These are phyloP conservation scores for Mesopsocus fuscifrons DNA, from an alignment of 2,888 invertebrate species.

Conservation along the genomic window DNA sequence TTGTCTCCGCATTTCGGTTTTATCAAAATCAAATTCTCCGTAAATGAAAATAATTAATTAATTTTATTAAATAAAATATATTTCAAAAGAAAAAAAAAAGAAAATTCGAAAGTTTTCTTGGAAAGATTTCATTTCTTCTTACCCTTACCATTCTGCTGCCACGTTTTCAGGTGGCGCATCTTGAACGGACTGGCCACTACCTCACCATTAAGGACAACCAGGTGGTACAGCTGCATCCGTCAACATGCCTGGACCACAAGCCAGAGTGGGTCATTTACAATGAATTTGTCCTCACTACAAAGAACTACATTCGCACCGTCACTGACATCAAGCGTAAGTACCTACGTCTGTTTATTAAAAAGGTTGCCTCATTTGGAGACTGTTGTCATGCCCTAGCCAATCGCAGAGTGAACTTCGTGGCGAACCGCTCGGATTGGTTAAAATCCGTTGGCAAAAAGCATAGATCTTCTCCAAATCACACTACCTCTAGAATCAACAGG, in stretches of 20 bases:
- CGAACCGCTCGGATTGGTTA: too few species aligned
- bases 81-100: too few species aligned
- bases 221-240: slow-evolving; percentile 95
- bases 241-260: slow-evolving; percentile 97
- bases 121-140: too few species aligned
- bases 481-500: too few species aligned
- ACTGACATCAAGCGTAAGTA: slow-evolving; percentile 94
- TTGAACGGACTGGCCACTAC: slow-evolving; percentile 96
- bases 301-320: slow-evolving; percentile 97
- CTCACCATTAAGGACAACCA: slow-evolving; percentile 99
- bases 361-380: slow-evolving; percentile 1
- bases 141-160: too few species aligned
- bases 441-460: too few species aligned
- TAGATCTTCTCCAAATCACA: too few species aligned
- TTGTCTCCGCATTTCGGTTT: too few species aligned
- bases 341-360: too few species aligned
- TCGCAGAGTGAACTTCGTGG: too few species aligned
- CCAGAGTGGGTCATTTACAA: slow-evolving; percentile 99
- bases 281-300: slow-evolving; percentile 98
- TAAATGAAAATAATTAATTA: slow-evolving; percentile 3
- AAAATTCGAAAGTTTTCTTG: too few species aligned
- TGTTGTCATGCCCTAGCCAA: neutral
- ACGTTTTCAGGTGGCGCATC: slow-evolving; percentile 73
- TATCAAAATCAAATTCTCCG: slow-evolving; percentile 9
- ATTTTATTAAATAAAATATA: too few species aligned